Percentiles rank a stretch among this genome's conserved stretches.
Conservation (phyloP, 2,797 vertebrate genomes). For the Cossypha caffra region DNA sequence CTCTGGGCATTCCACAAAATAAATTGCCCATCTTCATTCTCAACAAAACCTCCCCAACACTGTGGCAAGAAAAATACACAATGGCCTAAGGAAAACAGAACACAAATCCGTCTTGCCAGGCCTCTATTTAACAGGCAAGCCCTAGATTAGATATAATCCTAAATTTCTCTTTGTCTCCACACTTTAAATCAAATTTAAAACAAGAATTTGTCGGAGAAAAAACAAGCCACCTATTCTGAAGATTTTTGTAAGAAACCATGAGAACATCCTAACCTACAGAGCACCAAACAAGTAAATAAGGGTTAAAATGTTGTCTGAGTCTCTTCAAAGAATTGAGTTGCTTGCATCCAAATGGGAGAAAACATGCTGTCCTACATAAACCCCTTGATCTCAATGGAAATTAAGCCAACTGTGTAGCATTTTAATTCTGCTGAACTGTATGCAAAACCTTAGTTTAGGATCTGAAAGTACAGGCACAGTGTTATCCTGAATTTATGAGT, state of each 20-base stretch:
- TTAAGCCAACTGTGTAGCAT: not conserved
- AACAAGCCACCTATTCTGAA: not conserved
- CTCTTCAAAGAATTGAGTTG: not conserved
- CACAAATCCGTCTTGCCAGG: not conserved
- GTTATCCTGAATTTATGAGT: conserved; percentile 31
- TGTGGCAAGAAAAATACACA: not conserved
- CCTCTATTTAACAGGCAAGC: not conserved
- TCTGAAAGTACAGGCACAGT: not conserved
- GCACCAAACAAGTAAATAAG: not conserved
- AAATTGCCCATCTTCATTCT: not conserved
- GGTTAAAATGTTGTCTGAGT: conserved; percentile 5
- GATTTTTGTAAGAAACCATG: not conserved
- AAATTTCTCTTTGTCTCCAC: not conserved
- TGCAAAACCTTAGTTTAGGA: conserved; percentile 18
- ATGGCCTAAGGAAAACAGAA: not conserved
- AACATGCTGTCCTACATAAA: conserved; percentile 40
- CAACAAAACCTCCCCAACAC: not conserved
- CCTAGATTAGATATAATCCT: not conserved
- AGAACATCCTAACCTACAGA: not conserved
- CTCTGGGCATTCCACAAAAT: not conserved
- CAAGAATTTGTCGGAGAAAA: not conserved
- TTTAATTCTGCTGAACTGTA: conserved; percentile 38
- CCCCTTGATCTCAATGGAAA: conserved; percentile 43
- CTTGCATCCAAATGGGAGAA: not conserved
- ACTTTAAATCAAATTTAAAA: not conserved